Conservation (phyloP, 2,888 invertebrate genomes). For the Aporophyla nigra region DNA sequence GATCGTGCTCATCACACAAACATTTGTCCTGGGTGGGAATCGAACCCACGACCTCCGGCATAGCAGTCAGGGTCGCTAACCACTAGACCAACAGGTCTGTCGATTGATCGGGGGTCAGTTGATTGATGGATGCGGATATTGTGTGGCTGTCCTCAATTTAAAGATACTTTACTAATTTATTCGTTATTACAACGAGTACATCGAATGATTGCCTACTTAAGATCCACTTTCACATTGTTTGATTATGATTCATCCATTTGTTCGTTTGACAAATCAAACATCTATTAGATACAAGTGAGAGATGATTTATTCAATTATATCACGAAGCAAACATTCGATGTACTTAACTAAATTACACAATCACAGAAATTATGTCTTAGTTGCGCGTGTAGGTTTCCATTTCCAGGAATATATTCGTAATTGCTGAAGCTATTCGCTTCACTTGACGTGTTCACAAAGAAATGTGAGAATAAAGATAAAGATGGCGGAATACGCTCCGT, state of each 20-base stretch:
- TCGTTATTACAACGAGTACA: constrained; percentile 29
- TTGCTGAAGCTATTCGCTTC: constrained; percentile 4
- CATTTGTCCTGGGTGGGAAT: no score
- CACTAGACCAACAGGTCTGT: no score
- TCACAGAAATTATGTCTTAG: neutral
- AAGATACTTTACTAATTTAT: constrained; percentile 47
- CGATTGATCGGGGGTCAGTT: no score
- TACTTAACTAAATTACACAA: neutral
- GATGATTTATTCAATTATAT: constrained; percentile 20
- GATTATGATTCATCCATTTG: constrained; percentile 44
- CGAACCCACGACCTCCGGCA: no score
- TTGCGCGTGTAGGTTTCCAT: neutral
- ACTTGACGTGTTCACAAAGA: constrained; percentile 13
- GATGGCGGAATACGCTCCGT: constrained; percentile 4
- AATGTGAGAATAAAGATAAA: constrained; percentile 30
- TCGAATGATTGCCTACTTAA: constrained; percentile 16
- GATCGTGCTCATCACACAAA: no score
- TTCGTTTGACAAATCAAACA: constrained; percentile 26
- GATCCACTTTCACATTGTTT: constrained; percentile 51
- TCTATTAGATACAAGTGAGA: neutral
- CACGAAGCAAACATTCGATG: neutral
- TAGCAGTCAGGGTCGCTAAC: no score
- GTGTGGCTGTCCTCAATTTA: constrained; percentile 35
- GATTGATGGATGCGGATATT: constrained; percentile 51
- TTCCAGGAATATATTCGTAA: constrained; percentile 4